These are phyloP conservation scores for Avahi laniger DNA, from an alignment of 2,797 vertebrate species.

Conservation along the genomic window DNA sequence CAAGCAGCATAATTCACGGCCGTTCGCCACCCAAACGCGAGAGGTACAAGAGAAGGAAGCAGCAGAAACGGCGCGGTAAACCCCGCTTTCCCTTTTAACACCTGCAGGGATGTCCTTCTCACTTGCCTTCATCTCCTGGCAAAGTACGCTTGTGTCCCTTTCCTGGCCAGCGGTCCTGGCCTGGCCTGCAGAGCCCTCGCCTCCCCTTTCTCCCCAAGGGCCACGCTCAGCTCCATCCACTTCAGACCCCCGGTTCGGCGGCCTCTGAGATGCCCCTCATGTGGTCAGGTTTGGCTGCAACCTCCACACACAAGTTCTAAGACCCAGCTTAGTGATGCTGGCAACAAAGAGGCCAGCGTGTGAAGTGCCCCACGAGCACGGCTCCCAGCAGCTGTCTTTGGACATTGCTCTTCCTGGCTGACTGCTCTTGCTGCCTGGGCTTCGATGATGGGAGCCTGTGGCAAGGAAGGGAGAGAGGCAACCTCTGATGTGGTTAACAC, in stretches of 20 bases:
- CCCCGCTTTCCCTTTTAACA: not conserved
- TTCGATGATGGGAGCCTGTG: accelerated
- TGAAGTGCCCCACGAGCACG: not conserved
- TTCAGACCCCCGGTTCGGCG: not conserved
- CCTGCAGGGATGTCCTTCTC: not conserved
- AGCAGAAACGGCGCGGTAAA: too few relatives aligned
- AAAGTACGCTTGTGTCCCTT: not conserved
- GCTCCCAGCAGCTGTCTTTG: not conserved
- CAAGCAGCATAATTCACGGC: accelerated
- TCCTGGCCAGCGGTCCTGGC: not conserved
- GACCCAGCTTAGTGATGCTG: not conserved
- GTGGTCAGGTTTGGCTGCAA: accelerated
- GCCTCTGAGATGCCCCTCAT: not conserved
- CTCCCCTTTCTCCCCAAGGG: not conserved
- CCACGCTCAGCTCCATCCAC: not conserved
- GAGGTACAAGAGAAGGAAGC: not conserved
- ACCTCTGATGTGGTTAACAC: not conserved
- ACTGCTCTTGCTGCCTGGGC: not conserved
- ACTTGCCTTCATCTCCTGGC: not conserved
- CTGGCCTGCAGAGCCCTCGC: not conserved
- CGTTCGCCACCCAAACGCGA: not conserved
- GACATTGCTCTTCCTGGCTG: not conserved
- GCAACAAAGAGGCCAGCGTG: not conserved
- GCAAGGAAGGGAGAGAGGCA: not conserved
- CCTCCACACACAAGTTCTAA: not conserved